Evolutionary conservation across 2,113 vertebrate genomes (phyloP).

Genomic region (Myotis lucifugus): DNA sequence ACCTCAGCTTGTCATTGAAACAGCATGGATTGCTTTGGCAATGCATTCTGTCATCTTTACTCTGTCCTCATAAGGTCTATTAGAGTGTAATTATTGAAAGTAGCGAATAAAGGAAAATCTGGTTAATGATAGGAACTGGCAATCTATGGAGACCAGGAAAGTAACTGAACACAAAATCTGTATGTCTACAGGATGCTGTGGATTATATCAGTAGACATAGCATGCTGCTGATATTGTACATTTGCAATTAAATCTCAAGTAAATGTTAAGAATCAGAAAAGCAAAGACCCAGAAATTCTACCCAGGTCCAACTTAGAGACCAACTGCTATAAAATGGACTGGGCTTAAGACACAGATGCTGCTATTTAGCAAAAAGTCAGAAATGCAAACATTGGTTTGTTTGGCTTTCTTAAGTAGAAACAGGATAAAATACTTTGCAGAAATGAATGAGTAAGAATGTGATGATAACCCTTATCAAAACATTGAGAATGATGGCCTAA

Average conservation of each 20-base stretch:
- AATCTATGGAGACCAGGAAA: neutral
- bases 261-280: neutral
- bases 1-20: neutral
- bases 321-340: neutral
- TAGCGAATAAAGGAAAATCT: neutral
- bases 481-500: neutral
- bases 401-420: conserved; percentile 27
- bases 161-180: neutral
- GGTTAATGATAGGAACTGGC: neutral
- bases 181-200: neutral
- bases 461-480: conserved; percentile 24
- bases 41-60: neutral
- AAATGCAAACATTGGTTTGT: neutral
- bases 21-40: neutral
- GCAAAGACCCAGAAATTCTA: neutral
- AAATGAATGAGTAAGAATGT: conserved; percentile 42
- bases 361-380: neutral
- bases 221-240: neutral
- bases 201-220: neutral
- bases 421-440: neutral
- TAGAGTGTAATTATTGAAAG: neutral
- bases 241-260: neutral
- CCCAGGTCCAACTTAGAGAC: neutral
- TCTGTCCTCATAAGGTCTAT: neutral
- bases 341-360: neutral